Evolutionary conservation across 30 jellyfish, hydroid and myxozoan species (phyloP), one percentile per base, ranked within the genome.

Genomic region (Aurelia aurita): DNA sequence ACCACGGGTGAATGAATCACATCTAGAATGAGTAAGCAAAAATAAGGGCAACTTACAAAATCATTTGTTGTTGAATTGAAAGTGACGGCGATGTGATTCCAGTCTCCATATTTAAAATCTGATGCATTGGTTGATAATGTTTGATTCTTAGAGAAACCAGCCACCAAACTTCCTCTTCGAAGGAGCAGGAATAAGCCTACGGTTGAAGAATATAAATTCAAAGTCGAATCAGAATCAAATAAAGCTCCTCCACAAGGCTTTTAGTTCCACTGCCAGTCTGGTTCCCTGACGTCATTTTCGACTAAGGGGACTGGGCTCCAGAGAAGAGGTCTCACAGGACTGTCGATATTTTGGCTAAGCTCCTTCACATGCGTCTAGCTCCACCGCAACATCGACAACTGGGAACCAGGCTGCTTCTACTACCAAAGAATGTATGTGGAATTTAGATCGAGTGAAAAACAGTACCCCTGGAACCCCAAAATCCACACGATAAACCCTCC

Each of bases 11-110:
- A 9, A 6, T 1, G 16, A 15, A 3, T 39, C 0, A 39, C 51
- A 39, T 14, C 51, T 6, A 39, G 51, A 39, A 39, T 2, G 1
- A 58, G 15, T 10, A n/a, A 23, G 14, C 13, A 15, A 7, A 16
- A 22, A 11, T 31, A 27, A 16, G 25, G 11, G 5, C 51, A 73
- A 9, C 19, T 18, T 80, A 80, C 91, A 75, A 80, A 12, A 5
- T 8, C 31, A 29, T 49, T 25, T 1, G 59, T 69, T 31, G 91
- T 11, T 34, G 43, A 28, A 21, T 80, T 67, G 69, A 22, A 80
- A 25, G 69, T 31, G 2, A 80, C 0, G 4, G 91, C 91, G 20
- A 80, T 23, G 27, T 80, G 91, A 65, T 80, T 80, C 91, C 91
- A 80, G 58, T 54, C 18, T 19, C 91, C 91, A 26, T 63, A 80